A percentile compares a stretch with the other conserved stretches of the same genome.
phyloP scores from a whole-genome alignment of 1,140 invertebrate species.

The Druon quercuslanigerum region DNA sequence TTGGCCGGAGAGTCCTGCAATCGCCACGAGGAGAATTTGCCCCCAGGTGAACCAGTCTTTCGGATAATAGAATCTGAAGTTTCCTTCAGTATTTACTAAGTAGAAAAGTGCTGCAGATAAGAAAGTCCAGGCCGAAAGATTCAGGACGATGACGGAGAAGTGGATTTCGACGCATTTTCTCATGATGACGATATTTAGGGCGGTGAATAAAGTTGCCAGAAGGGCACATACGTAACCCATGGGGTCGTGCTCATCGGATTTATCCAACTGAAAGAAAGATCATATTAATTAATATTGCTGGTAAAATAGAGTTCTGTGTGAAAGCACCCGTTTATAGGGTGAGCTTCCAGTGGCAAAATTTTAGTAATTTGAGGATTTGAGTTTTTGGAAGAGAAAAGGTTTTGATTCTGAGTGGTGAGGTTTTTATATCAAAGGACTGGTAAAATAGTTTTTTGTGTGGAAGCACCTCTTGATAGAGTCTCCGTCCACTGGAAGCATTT shows the following conservation, averaged over 20 bases:
- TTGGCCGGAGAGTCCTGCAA: constrained; percentile 73
- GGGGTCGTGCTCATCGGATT: constrained; percentile 66
- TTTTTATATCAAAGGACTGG: no score
- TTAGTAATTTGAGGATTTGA: neutral
- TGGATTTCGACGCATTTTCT: constrained; percentile 76
- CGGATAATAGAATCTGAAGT: constrained; percentile 57
- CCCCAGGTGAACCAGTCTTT: constrained; percentile 68
- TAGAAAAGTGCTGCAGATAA: constrained; percentile 65
- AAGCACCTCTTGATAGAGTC: no score
- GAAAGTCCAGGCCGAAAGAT: constrained; percentile 73
- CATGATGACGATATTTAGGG: constrained; percentile 76
- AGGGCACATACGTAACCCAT: constrained; percentile 74
- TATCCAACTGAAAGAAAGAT: constrained; percentile 54
- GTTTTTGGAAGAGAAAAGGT: neutral
- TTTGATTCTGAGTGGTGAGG: no score
- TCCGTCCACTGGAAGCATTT: neutral
- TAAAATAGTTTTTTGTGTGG: no score
- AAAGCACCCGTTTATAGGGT: no score
- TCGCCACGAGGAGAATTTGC: constrained; percentile 62
- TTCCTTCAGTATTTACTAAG: constrained; percentile 57
- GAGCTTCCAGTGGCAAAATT: neutral
- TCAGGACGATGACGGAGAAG: constrained; percentile 74
- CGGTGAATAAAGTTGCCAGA: constrained; percentile 74
- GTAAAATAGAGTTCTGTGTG: no score
- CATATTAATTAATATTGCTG: neutral